Conservation (phyloP, 2,797 vertebrate species). For the Epinephelus malabaricus region DNA sequence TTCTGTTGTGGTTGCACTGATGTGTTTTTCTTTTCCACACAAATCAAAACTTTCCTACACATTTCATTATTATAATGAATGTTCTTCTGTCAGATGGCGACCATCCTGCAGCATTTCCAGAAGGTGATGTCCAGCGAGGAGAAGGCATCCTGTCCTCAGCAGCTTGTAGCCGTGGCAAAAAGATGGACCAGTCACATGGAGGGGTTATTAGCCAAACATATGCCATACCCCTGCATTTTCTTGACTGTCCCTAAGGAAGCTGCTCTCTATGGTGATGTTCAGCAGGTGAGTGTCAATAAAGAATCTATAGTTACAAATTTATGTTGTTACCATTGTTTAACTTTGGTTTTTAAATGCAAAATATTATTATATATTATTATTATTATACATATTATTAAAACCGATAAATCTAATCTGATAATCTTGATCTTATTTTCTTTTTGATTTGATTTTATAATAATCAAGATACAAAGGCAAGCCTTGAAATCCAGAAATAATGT, state of each 20-base stretch:
- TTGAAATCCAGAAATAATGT: neutral
- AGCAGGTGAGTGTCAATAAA: conserved; percentile 86
- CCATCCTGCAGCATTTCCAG: conserved; percentile 89
- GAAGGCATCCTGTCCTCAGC: conserved; percentile 76
- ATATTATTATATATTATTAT: no score
- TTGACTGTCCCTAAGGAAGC: conserved; percentile 90
- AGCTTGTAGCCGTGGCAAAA: conserved; percentile 88
- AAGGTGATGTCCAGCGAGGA: conserved; percentile 79
- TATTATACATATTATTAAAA: neutral
- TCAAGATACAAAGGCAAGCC: neutral
- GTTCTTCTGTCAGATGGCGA: conserved; percentile 81
- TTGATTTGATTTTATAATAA: no score
- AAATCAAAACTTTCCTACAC: neutral
- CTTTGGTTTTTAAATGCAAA: neutral
- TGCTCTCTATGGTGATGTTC: conserved; percentile 90
- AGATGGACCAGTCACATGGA: conserved; percentile 87
- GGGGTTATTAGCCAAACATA: conserved; percentile 84
- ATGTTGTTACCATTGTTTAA: neutral
- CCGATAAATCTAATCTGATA: neutral
- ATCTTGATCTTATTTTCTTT: neutral
- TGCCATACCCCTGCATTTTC: conserved; percentile 87
- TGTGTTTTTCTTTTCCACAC: neutral
- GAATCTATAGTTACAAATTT: neutral
- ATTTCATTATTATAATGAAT: neutral
- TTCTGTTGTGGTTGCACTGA: neutral